Base-by-base conservation (phyloP, 2,888 invertebrate genomes). In the Dioctria linearis region DNA sequence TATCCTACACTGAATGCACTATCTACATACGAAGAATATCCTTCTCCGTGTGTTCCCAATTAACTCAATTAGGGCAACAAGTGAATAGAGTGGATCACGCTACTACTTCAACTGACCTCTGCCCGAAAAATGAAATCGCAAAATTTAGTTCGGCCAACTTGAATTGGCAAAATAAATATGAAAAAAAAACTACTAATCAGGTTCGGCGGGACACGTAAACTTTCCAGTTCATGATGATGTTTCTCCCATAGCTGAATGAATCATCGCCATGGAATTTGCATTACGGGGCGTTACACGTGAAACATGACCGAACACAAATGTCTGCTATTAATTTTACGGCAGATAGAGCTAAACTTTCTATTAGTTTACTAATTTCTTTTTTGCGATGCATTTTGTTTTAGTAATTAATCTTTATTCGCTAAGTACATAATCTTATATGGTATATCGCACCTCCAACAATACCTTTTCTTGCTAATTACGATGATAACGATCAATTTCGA, bases 261-360 rank as follows among this genome's bases (percentile, higher is more conserved):
- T 76, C 76, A 76, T 25, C 46, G 51, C 46, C 63, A 6, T 46
- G 63, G 76, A 76, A 76, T 76, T 76, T 76, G 76, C 76, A 76
- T 76, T 57, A 73, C 51, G 69, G 51, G 51, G 37, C 37, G 39
- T 69, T 25, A 51, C 69, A 69, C 51, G 8, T 8, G 73, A 57
- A 73, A 73, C 57, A 59, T 40, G 40, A 4, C 59, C 73, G 13
- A 73, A 57, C 57, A 25, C 13, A 37, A 73, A 11, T 46, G 69
- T 69, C 57, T 73, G 73, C 73, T 57, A 59, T 73, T 73, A 73
- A 59, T 73, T 73, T 73, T 54, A 73, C 59, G 73, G 42, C 8
- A n/a, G 54, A 13, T 13, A 11, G 42, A 54, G 51, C 37, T 57
- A 42, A 42, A 73, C 73, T 73, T 73, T 73, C 73, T 40, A 57